These are phyloP conservation scores for Melanotaenia parkinsoni DNA, from an alignment of 2,797 vertebrate species.

Conservation along the genomic window DNA sequence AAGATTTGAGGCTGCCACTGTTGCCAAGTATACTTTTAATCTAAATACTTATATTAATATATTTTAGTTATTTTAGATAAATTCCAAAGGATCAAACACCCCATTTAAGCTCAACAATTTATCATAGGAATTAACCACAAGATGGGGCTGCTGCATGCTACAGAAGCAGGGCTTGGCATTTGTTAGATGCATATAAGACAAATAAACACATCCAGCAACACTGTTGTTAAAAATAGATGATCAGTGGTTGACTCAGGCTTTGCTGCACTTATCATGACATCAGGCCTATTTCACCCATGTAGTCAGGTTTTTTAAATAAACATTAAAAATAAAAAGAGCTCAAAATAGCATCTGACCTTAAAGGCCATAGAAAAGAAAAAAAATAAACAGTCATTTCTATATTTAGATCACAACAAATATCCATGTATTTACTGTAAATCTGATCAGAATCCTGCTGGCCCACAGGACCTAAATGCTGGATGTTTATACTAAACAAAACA, in stretches of 20 bases:
- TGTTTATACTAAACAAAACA: conserved; percentile 69
- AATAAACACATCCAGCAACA: conserved; percentile 59
- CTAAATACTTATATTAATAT: not conserved
- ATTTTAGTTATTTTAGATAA: not conserved
- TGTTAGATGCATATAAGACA: conserved; percentile 67
- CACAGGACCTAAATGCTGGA: conserved; percentile 41
- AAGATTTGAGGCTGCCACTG: not conserved
- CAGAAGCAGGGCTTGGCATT: conserved; percentile 4
- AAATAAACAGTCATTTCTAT: not conserved
- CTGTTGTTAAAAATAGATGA: conserved; percentile 51
- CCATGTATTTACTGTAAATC: conserved; percentile 45
- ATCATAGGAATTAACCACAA: conserved; percentile 27
- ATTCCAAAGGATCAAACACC: not conserved
- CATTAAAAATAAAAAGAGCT: conserved; percentile 8
- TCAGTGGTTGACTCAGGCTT: conserved; percentile 34
- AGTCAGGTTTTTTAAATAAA: conserved; percentile 19
- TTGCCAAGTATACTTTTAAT: not conserved
- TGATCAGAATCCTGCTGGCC: conserved; percentile 21
- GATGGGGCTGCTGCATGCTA: conserved; percentile 43
- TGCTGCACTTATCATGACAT: conserved; percentile 36
- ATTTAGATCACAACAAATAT: conserved; percentile 32
- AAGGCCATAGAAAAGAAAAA: not conserved
- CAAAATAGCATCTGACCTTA: not conserved
- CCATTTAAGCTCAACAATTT: not conserved
- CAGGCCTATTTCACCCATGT: conserved; percentile 2